These are phyloP conservation scores for Dolomedes plantarius DNA, from an alignment of 2,888 invertebrate genomes.

Conservation along the genomic window DNA sequence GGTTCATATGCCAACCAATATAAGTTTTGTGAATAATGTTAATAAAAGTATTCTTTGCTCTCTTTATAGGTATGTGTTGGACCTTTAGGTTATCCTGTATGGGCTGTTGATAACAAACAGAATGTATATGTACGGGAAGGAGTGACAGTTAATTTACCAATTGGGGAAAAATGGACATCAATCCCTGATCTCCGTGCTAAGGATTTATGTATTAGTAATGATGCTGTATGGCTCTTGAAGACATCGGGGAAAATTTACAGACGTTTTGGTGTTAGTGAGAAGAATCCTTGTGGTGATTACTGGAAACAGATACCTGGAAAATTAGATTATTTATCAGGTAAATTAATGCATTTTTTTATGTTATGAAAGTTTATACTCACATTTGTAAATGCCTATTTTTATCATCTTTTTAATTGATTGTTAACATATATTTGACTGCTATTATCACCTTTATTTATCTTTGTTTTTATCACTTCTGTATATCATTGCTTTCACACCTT, in stretches of 20 bases:
- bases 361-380: not conserved
- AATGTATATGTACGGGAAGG: conserved; percentile 79
- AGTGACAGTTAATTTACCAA: conserved; percentile 78
- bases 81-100: conserved; percentile 77
- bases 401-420: too few relatives aligned
- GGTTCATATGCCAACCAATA: too few relatives aligned
- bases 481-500: too few relatives aligned
- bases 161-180: conserved; percentile 79
- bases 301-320: conserved; percentile 78
- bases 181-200: conserved; percentile 78
- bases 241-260: conserved; percentile 77
- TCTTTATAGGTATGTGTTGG: conserved; percentile 79
- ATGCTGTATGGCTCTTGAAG: conserved; percentile 79
- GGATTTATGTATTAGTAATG: conserved; percentile 77
- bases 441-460: too few relatives aligned
- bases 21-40: too few relatives aligned
- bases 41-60: too few relatives aligned
- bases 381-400: not conserved
- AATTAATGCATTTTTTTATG: not conserved
- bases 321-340: conserved; percentile 76
- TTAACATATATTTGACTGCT: not conserved
- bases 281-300: conserved; percentile 78
- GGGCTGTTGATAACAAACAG: conserved; percentile 79
- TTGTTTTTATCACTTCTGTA: too few relatives aligned
- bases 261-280: conserved; percentile 78